Conservation (phyloP, 2,797 vertebrate genomes). For the Urosaurus nigricauda region DNA sequence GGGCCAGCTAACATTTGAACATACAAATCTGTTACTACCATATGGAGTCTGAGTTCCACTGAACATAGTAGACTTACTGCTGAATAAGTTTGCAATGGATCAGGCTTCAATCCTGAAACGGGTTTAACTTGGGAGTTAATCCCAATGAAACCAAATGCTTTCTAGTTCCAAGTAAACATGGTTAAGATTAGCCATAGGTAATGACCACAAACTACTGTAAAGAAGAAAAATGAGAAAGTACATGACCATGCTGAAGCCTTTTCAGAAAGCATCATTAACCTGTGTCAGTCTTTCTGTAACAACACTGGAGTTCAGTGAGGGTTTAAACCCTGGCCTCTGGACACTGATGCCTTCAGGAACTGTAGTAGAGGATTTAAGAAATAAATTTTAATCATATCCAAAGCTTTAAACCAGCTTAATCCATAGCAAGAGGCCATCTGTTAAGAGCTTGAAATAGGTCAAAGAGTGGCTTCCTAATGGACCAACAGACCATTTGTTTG, state of each 20-base stretch:
- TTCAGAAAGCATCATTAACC: neutral
- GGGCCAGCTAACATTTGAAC: neutral
- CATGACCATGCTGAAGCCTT: neutral
- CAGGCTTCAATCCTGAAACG: neutral
- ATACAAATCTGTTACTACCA: neutral
- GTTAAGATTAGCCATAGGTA: neutral
- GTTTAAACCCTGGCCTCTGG: conserved; percentile 22
- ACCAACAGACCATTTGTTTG: neutral
- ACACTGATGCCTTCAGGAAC: neutral
- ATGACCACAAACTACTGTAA: neutral
- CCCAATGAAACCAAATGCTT: neutral
- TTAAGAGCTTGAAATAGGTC: conserved; percentile 68
- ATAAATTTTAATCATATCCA: conserved; percentile 64
- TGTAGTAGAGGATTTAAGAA: conserved; percentile 47
- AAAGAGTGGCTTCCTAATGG: conserved; percentile 20
- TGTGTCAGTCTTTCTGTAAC: neutral
- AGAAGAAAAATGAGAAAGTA: neutral
- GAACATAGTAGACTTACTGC: neutral
- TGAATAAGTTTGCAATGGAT: neutral
- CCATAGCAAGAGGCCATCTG: conserved; percentile 65
- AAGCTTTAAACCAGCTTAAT: conserved; percentile 65
- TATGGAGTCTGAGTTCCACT: neutral
- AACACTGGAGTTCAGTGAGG: neutral
- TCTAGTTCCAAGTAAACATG: neutral
- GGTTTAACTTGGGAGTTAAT: neutral